These are phyloP conservation scores for Hermetia illucens DNA, from an alignment of 1,140 invertebrate species.

Conservation along the genomic window DNA sequence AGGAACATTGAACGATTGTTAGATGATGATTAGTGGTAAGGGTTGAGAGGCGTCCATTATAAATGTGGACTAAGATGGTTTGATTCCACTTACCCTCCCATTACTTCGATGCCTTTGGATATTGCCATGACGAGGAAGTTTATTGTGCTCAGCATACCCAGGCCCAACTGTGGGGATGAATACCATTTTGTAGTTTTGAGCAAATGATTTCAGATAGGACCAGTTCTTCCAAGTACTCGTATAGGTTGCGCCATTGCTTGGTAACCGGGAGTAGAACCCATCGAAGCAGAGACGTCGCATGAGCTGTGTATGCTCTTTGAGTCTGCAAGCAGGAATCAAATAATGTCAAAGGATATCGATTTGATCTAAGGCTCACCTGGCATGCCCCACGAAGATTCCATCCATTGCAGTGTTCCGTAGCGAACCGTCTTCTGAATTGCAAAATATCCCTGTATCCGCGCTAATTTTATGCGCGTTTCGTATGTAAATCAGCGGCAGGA, in stretches of 20 bases:
- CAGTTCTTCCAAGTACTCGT: constrained; percentile 50
- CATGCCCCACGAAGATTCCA: constrained; percentile 40
- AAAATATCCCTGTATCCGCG: constrained; percentile 36
- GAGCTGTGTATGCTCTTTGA: constrained; percentile 26
- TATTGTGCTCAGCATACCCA: constrained; percentile 41
- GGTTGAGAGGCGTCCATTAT: neutral
- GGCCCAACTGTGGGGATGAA: constrained; percentile 46
- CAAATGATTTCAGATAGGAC: constrained; percentile 39
- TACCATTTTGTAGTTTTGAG: constrained; percentile 36
- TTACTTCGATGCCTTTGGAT: constrained; percentile 39
- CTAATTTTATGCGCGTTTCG: constrained; percentile 41
- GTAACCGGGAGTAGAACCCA: constrained; percentile 47
- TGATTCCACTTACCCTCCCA: constrained; percentile 23
- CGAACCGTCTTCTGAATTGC: constrained; percentile 33
- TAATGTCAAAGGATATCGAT: constrained; percentile 13
- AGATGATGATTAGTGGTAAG: neutral
- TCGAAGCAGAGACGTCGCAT: constrained; percentile 38
- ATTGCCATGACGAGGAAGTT: constrained; percentile 38
- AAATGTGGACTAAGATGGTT: neutral
- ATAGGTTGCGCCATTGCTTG: constrained; percentile 42
- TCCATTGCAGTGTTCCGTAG: constrained; percentile 36
- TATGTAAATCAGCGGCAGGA: constrained; percentile 41
- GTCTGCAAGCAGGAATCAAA: constrained; percentile 10
- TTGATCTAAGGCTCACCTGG: constrained; percentile 32
- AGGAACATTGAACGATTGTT: no score